Percentiles rank a stretch among this genome's conserved stretches.
These are phyloP conservation scores for Helleia helle DNA, from an alignment of 2,888 invertebrate genomes.

Conservation along the genomic window DNA sequence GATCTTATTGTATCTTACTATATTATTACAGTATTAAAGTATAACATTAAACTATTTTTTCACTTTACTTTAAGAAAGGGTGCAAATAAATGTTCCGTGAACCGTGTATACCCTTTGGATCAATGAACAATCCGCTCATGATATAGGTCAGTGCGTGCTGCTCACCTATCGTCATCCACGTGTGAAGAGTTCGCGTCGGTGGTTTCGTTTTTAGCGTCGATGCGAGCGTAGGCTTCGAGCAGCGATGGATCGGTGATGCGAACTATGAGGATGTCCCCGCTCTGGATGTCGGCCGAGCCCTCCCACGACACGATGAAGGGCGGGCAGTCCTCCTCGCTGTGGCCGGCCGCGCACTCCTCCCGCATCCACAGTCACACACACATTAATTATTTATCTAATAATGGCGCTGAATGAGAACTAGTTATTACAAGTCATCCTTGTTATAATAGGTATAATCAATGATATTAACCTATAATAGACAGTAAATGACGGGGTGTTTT, in stretches of 20 bases:
- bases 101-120: conserved; percentile 11
- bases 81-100: conserved; percentile 3
- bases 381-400: conserved; percentile 22
- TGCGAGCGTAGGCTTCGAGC: conserved; percentile 38
- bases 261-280: conserved; percentile 81
- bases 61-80: too few species aligned
- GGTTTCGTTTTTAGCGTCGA: conserved; percentile 37
- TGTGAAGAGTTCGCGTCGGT: conserved; percentile 37
- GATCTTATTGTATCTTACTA: too few species aligned
- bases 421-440: too few species aligned
- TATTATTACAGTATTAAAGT: too few species aligned
- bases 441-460: too few species aligned
- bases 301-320: conserved; percentile 78
- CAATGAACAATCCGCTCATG: conserved; percentile 16
- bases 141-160: conserved; percentile 11
- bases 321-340: conserved; percentile 63
- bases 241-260: conserved; percentile 79
- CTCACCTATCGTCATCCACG: conserved; percentile 43
- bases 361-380: conserved; percentile 41
- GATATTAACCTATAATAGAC: too few species aligned
- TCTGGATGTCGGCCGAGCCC: conserved; percentile 79
- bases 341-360: conserved; percentile 48
- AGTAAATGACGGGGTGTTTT: too few species aligned
- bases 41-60: too few species aligned
- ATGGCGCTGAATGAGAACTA: too few species aligned